Percentiles rank a stretch among this genome's conserved stretches.
Conservation (phyloP, 2,888 invertebrate species). For the Cremastinae sp. region DNA sequence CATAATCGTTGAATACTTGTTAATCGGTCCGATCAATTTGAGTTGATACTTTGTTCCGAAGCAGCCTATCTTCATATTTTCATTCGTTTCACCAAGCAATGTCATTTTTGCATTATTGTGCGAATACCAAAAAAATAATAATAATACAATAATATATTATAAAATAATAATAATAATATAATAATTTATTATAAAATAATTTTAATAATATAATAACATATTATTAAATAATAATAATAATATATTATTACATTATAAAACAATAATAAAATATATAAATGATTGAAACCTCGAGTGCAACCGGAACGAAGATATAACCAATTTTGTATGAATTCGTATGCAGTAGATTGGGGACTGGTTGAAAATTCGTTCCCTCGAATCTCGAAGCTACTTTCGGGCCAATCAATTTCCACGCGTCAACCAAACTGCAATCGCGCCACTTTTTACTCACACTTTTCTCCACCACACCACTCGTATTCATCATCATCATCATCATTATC, state of each 20-base stretch:
- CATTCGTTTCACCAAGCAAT: too few relatives aligned
- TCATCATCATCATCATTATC: too few relatives aligned
- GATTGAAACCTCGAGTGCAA: conserved; percentile 57
- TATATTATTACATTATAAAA: too few relatives aligned
- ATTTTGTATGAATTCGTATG: conserved; percentile 70
- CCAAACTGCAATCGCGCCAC: conserved; percentile 62
- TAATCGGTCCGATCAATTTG: conserved; percentile 69
- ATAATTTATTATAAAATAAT: too few relatives aligned
- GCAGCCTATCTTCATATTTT: conserved; percentile 60
- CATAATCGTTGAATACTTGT: conserved; percentile 58
- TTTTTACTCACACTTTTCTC: too few relatives aligned
- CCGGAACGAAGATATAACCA: conserved; percentile 70
- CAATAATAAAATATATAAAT: conserved; percentile 12
- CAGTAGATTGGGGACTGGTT: conserved; percentile 68
- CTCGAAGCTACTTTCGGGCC: conserved; percentile 65
- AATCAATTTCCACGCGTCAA: conserved; percentile 66
- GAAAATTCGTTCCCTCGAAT: conserved; percentile 64
- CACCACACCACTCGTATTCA: too few relatives aligned
- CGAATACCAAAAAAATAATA: too few relatives aligned
- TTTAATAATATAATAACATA: too few relatives aligned
- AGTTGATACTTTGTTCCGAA: conserved; percentile 47
- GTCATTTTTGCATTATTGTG: too few relatives aligned
- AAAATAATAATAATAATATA: too few relatives aligned
- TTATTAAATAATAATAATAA: too few relatives aligned
- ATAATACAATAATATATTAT: too few relatives aligned